Conservation (phyloP, 2,113 vertebrate genomes). For the Dicrurus megarhynchus region DNA sequence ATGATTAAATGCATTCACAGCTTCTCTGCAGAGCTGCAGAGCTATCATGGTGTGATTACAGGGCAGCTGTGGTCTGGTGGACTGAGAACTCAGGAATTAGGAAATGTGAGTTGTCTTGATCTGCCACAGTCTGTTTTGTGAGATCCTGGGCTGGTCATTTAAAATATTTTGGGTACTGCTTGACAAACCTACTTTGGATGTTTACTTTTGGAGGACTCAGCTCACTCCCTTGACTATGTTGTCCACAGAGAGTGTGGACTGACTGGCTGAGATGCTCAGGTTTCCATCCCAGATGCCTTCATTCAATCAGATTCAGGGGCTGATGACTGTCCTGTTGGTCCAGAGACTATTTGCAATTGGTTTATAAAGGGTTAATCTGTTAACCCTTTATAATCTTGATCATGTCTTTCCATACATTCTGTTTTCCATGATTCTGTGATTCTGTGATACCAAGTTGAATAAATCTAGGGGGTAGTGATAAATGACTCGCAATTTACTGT, state of each 20-base stretch:
- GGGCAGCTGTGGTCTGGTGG: neutral
- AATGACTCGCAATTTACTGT: neutral
- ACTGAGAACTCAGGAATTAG: neutral
- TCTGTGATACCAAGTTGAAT: neutral
- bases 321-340: neutral
- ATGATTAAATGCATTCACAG: constrained; percentile 1
- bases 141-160: neutral
- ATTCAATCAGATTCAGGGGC: neutral
- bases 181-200: neutral
- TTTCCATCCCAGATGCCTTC: neutral
- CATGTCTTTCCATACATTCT: neutral
- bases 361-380: constrained; percentile 1
- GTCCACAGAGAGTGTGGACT: neutral
- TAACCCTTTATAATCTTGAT: neutral
- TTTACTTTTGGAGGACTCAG: neutral
- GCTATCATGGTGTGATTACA: neutral
- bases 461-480: neutral
- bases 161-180: neutral
- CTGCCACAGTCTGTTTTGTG: neutral
- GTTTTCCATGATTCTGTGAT: no score
- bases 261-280: neutral
- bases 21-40: neutral
- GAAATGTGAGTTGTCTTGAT: neutral
- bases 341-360: neutral
- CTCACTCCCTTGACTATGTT: neutral